Conservation (phyloP, 2,797 vertebrate species). For the Coilia nasus region DNA sequence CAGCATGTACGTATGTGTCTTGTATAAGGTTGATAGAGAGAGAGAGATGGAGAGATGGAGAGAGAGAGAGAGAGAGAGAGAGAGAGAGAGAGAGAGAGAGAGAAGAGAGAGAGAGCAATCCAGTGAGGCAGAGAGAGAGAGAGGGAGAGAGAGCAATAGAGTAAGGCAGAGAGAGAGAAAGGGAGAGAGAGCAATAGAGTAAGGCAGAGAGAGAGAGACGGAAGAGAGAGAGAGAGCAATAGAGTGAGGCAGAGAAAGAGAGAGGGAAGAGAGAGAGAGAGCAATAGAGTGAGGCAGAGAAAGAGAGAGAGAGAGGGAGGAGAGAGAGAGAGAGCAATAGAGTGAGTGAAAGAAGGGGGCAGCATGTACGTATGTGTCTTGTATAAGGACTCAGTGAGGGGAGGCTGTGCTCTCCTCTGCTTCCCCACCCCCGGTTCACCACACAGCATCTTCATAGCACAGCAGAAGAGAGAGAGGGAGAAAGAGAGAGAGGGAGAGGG, state of each 20-base stretch:
- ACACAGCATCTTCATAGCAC: conserved; percentile 66
- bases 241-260: neutral
- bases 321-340: conserved; percentile 10
- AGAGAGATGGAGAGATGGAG: too few species aligned
- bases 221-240: too few species aligned
- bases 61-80: too few species aligned
- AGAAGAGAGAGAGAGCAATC: neutral
- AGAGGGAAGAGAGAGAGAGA: too few species aligned
- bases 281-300: too few species aligned
- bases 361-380: conserved; percentile 41
- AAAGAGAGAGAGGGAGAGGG: neutral
- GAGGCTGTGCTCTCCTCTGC: conserved; percentile 33
- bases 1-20: too few species aligned
- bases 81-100: too few species aligned
- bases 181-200: neutral
- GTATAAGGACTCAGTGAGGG: conserved; percentile 49
- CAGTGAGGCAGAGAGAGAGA: neutral
- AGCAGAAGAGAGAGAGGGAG: conserved; percentile 56
- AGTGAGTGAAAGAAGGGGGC: conserved; percentile 10
- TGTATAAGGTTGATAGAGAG: too few species aligned
- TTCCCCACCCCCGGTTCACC: conserved; percentile 54
- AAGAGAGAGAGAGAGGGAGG: neutral
- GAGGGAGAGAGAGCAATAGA: conserved; percentile 4
- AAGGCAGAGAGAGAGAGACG: conserved; percentile 25
- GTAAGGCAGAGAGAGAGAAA: neutral